Evolutionary conservation across 2,888 invertebrate genomes (phyloP), one percentile per base, ranked within the genome.

Genomic region (Tenthredo mesomela): DNA sequence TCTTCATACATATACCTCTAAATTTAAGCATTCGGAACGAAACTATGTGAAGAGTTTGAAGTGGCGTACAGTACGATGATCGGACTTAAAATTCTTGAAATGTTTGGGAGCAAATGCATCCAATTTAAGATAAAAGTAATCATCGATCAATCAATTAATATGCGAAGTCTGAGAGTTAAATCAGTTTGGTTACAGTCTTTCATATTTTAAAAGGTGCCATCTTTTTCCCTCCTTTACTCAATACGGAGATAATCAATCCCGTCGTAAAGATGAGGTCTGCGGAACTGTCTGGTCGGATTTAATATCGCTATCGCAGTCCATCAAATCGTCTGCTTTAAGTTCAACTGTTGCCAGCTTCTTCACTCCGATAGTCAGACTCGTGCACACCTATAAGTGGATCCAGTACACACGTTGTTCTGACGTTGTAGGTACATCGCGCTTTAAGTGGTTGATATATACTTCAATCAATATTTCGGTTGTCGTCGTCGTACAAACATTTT

Each of bases 381-480:
- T 15, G 67, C 67, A 18, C 67, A 33, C 12, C 61, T 33, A 67
- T 33, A 0, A 18, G 33, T 33, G 4, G 15, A 67, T 18, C 18
- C 12, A 0, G 25, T 67, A 6, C 33, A 33, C 6, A 33, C 6
- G 12, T 67, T 33, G 15, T 33, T 25, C 7, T 67, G 67, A 33
- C 15, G 67, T 33, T 67, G 29, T n/a, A n/a, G n/a, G n/a, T 67
- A 67, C 67, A 67, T 67, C 67, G 33, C 67, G 33, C 67, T 67
- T 33, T 67, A 67, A 67, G 21, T 25, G 25, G 2, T 21, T 25
- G 10, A 61, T 10, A 7, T n/a, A 58, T 58, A 21, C 21, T 58
- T 10, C 2, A 9, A 21, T 58, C 58, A 58, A 58, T 58, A 21
- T 61, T 25, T 4, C 1, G 9, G 12, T 9, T 25, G 12, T 61